Percentiles rank a stretch among this genome's conserved stretches.
Conservation (phyloP, 2,113 vertebrate species). For the Limanda limanda region DNA sequence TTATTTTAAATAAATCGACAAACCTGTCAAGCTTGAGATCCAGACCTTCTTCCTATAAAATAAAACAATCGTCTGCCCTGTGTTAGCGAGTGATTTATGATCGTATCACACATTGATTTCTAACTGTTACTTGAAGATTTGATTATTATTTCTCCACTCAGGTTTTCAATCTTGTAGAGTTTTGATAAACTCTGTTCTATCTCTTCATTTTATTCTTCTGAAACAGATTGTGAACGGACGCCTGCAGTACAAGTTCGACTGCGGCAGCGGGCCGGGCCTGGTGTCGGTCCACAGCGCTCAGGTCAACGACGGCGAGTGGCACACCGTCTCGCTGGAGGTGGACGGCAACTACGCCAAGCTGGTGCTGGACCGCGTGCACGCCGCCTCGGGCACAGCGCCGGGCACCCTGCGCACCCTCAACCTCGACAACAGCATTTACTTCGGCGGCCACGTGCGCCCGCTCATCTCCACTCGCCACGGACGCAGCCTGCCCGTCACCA, state of each 20-base stretch:
- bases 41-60: no score
- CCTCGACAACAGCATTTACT: constrained; percentile 91
- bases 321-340: constrained; percentile 91
- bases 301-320: constrained; percentile 96
- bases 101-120: constrained; percentile 26
- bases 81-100: constrained; percentile 17
- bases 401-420: constrained; percentile 95
- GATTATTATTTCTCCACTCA: background rate
- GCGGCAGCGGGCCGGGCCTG: constrained; percentile 94
- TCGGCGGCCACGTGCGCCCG: constrained; percentile 92
- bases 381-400: constrained; percentile 93
- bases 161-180: constrained; percentile 2
- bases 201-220: background rate
- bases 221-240: constrained; percentile 92
- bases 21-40: no score
- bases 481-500: constrained; percentile 86
- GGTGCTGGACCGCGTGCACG: constrained; percentile 93
- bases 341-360: constrained; percentile 94
- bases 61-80: no score
- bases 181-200: background rate
- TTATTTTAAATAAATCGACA: no score
- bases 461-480: constrained; percentile 74
- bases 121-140: constrained; percentile 1
- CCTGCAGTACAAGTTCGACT: constrained; percentile 97
- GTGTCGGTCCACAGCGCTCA: constrained; percentile 96